Evolutionary conservation across 2,888 invertebrate species (phyloP).

Genomic region (Limulus polyphemus): DNA sequence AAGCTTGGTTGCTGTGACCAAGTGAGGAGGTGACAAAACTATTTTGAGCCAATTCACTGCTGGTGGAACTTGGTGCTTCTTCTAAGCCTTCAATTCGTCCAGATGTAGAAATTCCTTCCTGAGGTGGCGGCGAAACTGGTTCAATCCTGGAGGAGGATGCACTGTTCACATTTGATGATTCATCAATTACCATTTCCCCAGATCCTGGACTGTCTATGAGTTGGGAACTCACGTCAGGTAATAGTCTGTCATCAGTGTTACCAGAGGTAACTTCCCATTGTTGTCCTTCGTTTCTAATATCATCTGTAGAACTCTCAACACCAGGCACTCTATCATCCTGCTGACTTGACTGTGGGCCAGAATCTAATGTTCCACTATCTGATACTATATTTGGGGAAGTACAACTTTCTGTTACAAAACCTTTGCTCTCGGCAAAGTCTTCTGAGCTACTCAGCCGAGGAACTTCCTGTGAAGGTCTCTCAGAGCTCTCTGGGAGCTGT

Average conservation of each 20-base stretch:
- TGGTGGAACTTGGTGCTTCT: too few relatives aligned
- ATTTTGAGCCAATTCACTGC: too few relatives aligned
- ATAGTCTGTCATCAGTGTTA: constrained; percentile 5
- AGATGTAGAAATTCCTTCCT: constrained; percentile 16
- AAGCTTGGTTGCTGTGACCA: too few relatives aligned
- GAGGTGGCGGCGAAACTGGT: constrained; percentile 23
- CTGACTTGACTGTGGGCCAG: background rate
- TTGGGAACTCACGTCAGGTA: constrained; percentile 5
- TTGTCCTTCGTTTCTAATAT: constrained; percentile 6
- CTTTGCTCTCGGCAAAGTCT: background rate
- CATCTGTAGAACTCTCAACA: constrained; percentile 3
- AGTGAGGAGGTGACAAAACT: too few relatives aligned
- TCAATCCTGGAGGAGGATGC: constrained; percentile 25
- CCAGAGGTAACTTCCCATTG: constrained; percentile 15
- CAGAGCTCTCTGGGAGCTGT: too few relatives aligned
- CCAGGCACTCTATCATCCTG: background rate
- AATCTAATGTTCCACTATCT: background rate
- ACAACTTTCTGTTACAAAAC: background rate
- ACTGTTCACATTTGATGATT: constrained; percentile 27
- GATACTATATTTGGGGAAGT: background rate
- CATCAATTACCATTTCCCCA: constrained; percentile 35
- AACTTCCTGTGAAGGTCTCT: background rate
- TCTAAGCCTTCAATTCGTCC: background rate
- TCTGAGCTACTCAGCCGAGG: background rate
- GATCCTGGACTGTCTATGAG: constrained; percentile 11